These are phyloP conservation scores for Tridacna crocea DNA, from an alignment of 2,888 invertebrate species.

Conservation along the genomic window DNA sequence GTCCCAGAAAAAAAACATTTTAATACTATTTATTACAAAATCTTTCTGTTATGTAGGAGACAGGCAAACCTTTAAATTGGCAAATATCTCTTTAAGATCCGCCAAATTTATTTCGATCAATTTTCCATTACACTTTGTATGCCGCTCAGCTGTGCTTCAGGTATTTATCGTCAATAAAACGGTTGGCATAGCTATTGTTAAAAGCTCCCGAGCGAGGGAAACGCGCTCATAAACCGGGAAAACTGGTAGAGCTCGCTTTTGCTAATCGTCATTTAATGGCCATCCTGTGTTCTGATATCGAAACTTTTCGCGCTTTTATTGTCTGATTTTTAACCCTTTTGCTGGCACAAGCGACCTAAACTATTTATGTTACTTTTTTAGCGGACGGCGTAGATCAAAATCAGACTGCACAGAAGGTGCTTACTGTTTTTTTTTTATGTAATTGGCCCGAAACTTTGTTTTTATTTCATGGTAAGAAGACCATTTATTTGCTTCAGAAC, in stretches of 20 bases:
- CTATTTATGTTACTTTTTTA: too few relatives aligned
- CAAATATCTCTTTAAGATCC: background rate
- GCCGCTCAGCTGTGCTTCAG: slow-evolving; percentile 35
- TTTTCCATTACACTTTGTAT: slow-evolving; percentile 23
- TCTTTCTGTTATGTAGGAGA: background rate
- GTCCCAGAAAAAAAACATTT: too few relatives aligned
- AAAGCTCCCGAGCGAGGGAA: slow-evolving; percentile 45
- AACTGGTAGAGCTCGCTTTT: slow-evolving; percentile 34
- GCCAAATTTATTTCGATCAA: slow-evolving; percentile 19
- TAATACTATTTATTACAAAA: background rate
- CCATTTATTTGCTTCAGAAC: too few relatives aligned
- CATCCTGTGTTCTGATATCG: slow-evolving; percentile 53
- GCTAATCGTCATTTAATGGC: slow-evolving; percentile 58
- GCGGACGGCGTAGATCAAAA: too few relatives aligned
- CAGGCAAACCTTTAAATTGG: slow-evolving; percentile 4
- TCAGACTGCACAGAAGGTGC: too few relatives aligned
- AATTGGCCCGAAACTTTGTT: too few relatives aligned
- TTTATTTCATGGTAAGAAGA: too few relatives aligned
- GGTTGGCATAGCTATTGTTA: slow-evolving; percentile 38
- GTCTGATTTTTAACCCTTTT: slow-evolving; percentile 43
- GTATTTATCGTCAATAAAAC: slow-evolving; percentile 51
- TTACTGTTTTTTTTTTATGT: too few relatives aligned
- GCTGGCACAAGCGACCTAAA: too few relatives aligned
- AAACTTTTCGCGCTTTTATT: slow-evolving; percentile 58
- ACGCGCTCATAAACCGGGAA: slow-evolving; percentile 41